Percentiles rank a stretch among this genome's conserved stretches.
These are phyloP conservation scores for Brachionus rubens DNA, from an alignment of 1,140 invertebrate species.

Conservation along the genomic window DNA sequence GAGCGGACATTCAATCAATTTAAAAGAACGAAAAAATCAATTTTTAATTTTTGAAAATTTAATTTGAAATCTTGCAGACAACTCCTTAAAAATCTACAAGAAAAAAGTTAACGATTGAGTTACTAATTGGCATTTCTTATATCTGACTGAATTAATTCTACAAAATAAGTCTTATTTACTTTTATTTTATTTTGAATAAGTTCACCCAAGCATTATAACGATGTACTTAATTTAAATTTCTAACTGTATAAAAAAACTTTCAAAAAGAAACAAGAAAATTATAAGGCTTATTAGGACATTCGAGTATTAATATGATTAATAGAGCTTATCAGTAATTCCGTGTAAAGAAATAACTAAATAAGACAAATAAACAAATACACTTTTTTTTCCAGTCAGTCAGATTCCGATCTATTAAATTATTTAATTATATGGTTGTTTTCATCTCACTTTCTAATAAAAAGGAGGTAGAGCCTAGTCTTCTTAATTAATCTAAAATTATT, in stretches of 20 bases:
- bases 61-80: too few relatives aligned
- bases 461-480: neutral
- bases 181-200: neutral
- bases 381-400: neutral
- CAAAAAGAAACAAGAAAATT: too few relatives aligned
- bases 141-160: too few relatives aligned
- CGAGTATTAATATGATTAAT: slow-evolving; percentile 5
- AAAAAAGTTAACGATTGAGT: too few relatives aligned
- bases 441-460: slow-evolving; percentile 41
- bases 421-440: slow-evolving; percentile 16
- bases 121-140: too few relatives aligned
- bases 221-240: neutral
- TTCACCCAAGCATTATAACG: slow-evolving; percentile 5
- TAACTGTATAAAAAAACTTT: too few relatives aligned
- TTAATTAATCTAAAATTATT: neutral
- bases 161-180: neutral
- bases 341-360: neutral
- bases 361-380: neutral
- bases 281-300: too few relatives aligned
- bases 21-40: too few relatives aligned
- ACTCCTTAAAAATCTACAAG: too few relatives aligned
- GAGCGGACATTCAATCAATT: too few relatives aligned
- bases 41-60: too few relatives aligned
- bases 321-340: neutral
- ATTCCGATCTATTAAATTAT: slow-evolving; percentile 24